Conservation (phyloP, 2,888 invertebrate genomes). For the Sarcophaga carnaria region DNA sequence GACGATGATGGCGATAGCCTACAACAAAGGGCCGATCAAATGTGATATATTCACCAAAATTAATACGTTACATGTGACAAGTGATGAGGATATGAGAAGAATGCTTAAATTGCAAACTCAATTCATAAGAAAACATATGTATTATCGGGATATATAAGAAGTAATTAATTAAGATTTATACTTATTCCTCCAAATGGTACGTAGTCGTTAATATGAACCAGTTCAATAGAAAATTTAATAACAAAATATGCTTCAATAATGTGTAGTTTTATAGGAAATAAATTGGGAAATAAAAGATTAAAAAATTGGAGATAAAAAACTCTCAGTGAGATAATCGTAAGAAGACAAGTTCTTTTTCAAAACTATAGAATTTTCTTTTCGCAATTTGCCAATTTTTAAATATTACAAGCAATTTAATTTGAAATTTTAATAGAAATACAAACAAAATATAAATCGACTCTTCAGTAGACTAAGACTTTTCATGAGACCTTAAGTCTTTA, state of each 20-base stretch:
- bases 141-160: not conserved
- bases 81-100: not conserved
- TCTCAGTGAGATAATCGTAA: too few relatives aligned
- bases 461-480: too few relatives aligned
- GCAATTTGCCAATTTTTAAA: too few relatives aligned
- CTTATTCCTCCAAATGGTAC: slow-evolving; percentile 46
- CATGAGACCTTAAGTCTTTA: too few relatives aligned
- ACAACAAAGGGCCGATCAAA: slow-evolving; percentile 59
- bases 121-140: not conserved
- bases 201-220: slow-evolving; percentile 56
- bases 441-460: too few relatives aligned
- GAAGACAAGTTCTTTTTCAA: too few relatives aligned
- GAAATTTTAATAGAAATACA: too few relatives aligned
- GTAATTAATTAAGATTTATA: slow-evolving; percentile 41
- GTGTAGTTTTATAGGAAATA: slow-evolving; percentile 44
- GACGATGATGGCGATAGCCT: slow-evolving; percentile 65
- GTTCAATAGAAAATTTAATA: slow-evolving; percentile 36
- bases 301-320: not conserved
- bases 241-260: slow-evolving; percentile 48
- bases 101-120: not conserved
- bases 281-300: slow-evolving; percentile 44
- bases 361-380: too few relatives aligned
- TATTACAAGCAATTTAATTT: too few relatives aligned
- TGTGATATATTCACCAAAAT: slow-evolving; percentile 49
- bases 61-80: not conserved